Base-by-base conservation (phyloP, 1,140 invertebrate genomes). In the Chironomus striatipennis region DNA sequence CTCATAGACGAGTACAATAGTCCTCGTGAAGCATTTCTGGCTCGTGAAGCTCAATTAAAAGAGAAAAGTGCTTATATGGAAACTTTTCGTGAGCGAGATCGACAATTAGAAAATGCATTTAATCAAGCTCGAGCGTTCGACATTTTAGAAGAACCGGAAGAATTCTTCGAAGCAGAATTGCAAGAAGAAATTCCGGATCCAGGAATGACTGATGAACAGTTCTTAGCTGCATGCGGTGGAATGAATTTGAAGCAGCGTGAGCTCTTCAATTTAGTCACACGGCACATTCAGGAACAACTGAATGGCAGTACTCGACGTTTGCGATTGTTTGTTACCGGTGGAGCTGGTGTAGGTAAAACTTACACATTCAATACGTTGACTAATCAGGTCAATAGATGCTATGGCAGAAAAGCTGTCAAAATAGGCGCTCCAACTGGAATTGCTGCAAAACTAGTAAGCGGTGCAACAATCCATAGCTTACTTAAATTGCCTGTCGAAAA, bases 21-120 rank as follows among this genome's bases (percentile, higher is more conserved):
- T 75, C 77, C 79, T 42, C 79, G 77, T 77, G 77, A 79, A 10
- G 80, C 79, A 57, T 81, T 81, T 43, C 75, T 80, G 21, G 78
- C 78, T 24, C 74, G 75, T 75, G 77, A 79, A 42, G 74, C 75
- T 75, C 24, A 75, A 17, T 77, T 80, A 73, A 78, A 57, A 72
- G 75, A 79, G 78, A 79, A 70, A 10, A 80, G 76, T 75, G 77
- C 24, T 74, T 74, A 79, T 76, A 77, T 81, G 78, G 21, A 76
- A 17, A 72, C 74, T 74, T 75, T 77, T 77, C 75, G 77, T 75
- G 77, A 78, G 42, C 77, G 76, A 47, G 77, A 78, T 43, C 73
- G 76, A 76, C 77, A 79, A 70, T 76, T 80, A 77, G 77, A 80
- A 77, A 81, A 79, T 70, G 77, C 77, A 74, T 80, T 79, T 74